Evolutionary conservation across 2,113 vertebrate genomes (phyloP).

Genomic region (Dasyornis broadbenti): DNA sequence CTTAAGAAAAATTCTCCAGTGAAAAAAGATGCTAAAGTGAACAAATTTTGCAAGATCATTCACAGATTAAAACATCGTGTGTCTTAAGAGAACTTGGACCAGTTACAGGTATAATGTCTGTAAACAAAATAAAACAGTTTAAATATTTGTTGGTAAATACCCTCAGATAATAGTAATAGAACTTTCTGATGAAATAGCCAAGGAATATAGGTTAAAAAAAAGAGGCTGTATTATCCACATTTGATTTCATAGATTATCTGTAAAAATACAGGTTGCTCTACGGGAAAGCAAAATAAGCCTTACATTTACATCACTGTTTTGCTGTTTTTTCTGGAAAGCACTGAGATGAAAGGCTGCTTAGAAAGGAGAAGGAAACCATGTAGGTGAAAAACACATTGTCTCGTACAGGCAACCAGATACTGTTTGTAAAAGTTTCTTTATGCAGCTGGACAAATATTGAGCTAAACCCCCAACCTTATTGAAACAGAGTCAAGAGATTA

Average conservation of each 20-base stretch:
- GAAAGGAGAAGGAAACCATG: background rate
- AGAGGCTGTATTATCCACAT: background rate
- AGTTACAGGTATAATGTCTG: background rate
- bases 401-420: background rate
- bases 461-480: slow-evolving; percentile 24
- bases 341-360: background rate
- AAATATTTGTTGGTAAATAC: background rate
- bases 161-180: background rate
- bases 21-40: background rate
- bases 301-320: background rate
- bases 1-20: background rate
- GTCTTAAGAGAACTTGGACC: background rate
- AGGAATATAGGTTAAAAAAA: background rate
- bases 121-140: background rate
- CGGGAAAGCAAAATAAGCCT: background rate
- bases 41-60: background rate
- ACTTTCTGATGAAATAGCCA: background rate
- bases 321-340: background rate
- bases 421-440: slow-evolving; percentile 1
- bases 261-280: background rate
- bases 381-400: background rate
- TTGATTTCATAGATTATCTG: background rate
- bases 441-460: slow-evolving; percentile 22
- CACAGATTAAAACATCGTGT: background rate
- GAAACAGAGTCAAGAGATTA: slow-evolving; percentile 46